phyloP scores from a whole-genome alignment of 2,797 vertebrate species.

The Anableps anableps region DNA sequence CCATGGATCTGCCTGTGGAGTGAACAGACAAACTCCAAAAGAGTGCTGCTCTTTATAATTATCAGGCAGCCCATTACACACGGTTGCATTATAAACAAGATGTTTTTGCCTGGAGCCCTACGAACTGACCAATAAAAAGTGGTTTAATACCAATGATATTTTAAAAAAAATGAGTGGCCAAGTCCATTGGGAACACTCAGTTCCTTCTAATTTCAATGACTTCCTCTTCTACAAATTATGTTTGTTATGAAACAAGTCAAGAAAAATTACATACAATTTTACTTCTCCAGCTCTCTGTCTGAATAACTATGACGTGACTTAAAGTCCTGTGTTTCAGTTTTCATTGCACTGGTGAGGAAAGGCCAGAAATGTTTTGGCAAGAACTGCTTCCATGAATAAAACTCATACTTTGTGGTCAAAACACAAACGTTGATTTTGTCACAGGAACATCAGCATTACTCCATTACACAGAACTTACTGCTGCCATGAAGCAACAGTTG shows the following conservation, averaged over 20 bases:
- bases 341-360: slow-evolving; percentile 14
- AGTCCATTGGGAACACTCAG: slow-evolving; percentile 47
- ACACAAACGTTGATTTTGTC: slow-evolving; percentile 6
- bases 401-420: slow-evolving; percentile 5
- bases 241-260: slow-evolving; percentile 39
- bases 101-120: slow-evolving; percentile 70
- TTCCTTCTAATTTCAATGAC: slow-evolving; percentile 40
- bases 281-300: slow-evolving; percentile 9
- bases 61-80: slow-evolving; percentile 77
- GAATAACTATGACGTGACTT: slow-evolving; percentile 25
- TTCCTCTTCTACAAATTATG: slow-evolving; percentile 38
- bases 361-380: slow-evolving; percentile 6
- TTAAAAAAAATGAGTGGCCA: slow-evolving; percentile 56
- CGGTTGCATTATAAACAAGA: slow-evolving; percentile 74
- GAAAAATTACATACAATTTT: slow-evolving; percentile 37
- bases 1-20: slow-evolving; percentile 74
- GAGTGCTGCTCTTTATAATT: slow-evolving; percentile 77
- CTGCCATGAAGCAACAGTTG: slow-evolving; percentile 1
- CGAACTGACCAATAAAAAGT: slow-evolving; percentile 74
- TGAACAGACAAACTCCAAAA: slow-evolving; percentile 65
- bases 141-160: slow-evolving; percentile 66
- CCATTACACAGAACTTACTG: neutral
- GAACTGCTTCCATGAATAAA: slow-evolving; percentile 8
- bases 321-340: slow-evolving; percentile 23
- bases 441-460: slow-evolving; percentile 3